phyloP scores from a whole-genome alignment of 2,888 invertebrate genomes.

The Macrosiphum euphorbiae region DNA sequence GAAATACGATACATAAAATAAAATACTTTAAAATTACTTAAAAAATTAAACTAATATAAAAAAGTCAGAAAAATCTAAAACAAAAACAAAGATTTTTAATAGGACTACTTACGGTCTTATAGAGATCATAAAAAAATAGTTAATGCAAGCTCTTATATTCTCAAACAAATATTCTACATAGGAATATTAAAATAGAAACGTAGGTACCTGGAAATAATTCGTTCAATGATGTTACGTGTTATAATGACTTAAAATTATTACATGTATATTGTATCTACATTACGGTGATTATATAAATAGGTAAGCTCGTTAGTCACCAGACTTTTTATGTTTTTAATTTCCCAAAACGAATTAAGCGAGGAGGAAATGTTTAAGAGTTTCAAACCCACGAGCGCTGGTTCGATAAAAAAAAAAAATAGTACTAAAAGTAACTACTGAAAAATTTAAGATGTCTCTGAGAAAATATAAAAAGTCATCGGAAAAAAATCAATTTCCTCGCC shows the following conservation, averaged over 20 bases:
- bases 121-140: no score
- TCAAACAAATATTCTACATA: not conserved
- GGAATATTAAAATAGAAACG: not conserved
- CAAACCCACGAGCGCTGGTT: not conserved
- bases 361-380: not conserved
- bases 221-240: not conserved
- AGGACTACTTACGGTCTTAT: no score
- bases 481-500: not conserved
- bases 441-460: not conserved
- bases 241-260: not conserved
- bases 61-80: no score
- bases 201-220: not conserved
- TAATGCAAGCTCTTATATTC: not conserved
- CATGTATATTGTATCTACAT: not conserved
- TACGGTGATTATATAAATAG: not conserved
- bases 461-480: not conserved
- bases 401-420: not conserved
- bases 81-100: no score
- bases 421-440: not conserved
- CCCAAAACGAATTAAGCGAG: not conserved
- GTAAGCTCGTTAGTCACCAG: not conserved
- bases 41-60: no score
- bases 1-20: not conserved
- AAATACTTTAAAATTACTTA: not conserved
- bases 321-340: not conserved